phyloP scores from a whole-genome alignment of 2,797 vertebrate species.

The Mormyrus hasselquistii region DNA sequence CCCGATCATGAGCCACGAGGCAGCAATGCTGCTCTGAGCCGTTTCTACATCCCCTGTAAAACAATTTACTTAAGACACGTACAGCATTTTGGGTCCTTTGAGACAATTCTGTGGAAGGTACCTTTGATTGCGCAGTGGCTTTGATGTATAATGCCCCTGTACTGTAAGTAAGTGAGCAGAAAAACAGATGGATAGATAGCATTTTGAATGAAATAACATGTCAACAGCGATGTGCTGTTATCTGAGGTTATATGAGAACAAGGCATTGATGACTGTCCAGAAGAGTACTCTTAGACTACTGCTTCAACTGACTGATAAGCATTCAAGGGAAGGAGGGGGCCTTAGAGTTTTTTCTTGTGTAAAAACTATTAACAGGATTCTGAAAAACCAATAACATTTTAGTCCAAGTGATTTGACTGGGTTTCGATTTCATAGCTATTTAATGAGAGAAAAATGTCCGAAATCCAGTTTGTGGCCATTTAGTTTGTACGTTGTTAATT shows the following conservation, averaged over 20 bases:
- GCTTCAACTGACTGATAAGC: slow-evolving; percentile 46
- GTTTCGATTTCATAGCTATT: neutral
- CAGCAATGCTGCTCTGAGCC: neutral
- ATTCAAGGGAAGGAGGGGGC: slow-evolving; percentile 13
- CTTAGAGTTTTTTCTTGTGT: neutral
- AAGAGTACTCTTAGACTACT: slow-evolving; percentile 17
- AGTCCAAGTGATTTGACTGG: neutral
- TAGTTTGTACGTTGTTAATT: neutral
- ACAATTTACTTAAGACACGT: neutral
- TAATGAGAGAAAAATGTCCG: neutral
- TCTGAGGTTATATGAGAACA: slow-evolving; percentile 34
- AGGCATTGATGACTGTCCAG: slow-evolving; percentile 18
- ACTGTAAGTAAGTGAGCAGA: slow-evolving; percentile 11
- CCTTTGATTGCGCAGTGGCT: neutral
- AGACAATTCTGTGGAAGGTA: neutral
- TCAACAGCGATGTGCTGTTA: slow-evolving; percentile 31
- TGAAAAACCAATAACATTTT: neutral
- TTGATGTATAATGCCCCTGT: neutral
- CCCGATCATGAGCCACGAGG: neutral
- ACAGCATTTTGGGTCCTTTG: neutral
- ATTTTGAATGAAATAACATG: slow-evolving; percentile 30
- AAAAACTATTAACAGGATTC: slow-evolving; percentile 1
- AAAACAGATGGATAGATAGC: slow-evolving; percentile 35
- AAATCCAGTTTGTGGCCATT: neutral
- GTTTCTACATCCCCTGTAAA: neutral